Percentiles rank a stretch among this genome's conserved stretches.
These are phyloP conservation scores for Diadophis punctatus DNA, from an alignment of 2,113 vertebrate species.

Conservation along the genomic window DNA sequence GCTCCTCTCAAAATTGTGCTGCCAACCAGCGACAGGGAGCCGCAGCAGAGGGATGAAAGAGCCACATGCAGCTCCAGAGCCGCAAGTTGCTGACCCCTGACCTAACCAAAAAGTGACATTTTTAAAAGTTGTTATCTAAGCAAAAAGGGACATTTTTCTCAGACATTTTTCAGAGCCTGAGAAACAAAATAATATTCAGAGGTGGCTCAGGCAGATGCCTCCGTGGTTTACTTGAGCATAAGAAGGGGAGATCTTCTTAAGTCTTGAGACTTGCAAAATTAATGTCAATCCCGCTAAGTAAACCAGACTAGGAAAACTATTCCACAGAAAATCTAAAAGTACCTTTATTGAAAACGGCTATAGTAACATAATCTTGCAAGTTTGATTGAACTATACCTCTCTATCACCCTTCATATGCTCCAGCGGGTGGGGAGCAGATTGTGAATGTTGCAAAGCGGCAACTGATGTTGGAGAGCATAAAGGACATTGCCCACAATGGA, in stretches of 20 bases:
- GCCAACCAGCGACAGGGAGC: no score
- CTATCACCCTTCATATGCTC: neutral
- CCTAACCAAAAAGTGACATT: neutral
- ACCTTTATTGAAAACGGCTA: neutral
- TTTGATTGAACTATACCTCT: neutral
- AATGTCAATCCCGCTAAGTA: neutral
- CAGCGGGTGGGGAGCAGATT: neutral
- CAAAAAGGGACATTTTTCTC: neutral
- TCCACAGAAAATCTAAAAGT: neutral
- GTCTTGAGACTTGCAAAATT: neutral
- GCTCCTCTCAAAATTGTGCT: no score
- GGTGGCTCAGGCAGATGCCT: neutral
- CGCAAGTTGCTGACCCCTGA: no score
- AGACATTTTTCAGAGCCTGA: neutral
- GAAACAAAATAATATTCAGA: neutral
- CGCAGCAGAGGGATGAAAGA: no score
- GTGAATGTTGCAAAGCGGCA: neutral
- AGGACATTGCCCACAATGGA: neutral
- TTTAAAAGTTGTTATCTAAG: neutral
- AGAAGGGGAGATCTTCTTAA: neutral
- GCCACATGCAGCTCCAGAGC: no score
- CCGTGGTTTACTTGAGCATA: neutral
- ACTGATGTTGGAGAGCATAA: neutral
- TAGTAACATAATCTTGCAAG: neutral
- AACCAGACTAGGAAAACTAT: neutral